Evolutionary conservation across 2,797 vertebrate species (phyloP).

Genomic region (Peromyscus eremicus): DNA sequence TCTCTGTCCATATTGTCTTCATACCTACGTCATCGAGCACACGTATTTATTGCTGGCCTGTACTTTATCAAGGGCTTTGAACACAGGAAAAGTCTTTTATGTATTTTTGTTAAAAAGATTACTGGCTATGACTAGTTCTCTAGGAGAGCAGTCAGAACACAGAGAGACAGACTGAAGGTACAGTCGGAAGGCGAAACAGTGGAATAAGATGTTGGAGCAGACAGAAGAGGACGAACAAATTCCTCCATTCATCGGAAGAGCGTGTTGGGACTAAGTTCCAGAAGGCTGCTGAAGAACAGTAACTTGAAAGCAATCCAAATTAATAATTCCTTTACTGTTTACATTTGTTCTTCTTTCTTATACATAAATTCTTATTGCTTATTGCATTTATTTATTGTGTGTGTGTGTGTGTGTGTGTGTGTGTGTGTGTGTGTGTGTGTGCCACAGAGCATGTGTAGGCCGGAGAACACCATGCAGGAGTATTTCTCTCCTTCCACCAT

Average conservation of each 20-base stretch:
- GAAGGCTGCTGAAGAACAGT: neutral
- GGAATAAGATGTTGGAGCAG: neutral
- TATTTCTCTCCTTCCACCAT: neutral
- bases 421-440: neutral
- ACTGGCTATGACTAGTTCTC: neutral
- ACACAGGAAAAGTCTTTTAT: neutral
- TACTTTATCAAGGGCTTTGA: neutral
- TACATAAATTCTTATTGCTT: neutral
- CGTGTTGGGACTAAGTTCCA: neutral
- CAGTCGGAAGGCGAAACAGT: neutral
- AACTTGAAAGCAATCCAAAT: constrained; percentile 1
- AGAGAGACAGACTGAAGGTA: neutral
- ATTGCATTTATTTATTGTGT: neutral
- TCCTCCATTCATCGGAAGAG: neutral
- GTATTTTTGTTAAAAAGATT: neutral
- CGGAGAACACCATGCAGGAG: neutral
- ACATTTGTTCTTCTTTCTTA: neutral
- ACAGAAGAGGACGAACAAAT: neutral
- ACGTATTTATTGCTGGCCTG: neutral
- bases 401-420: neutral
- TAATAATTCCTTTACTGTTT: neutral
- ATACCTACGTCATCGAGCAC: neutral
- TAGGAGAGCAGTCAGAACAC: neutral
- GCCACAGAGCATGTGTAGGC: neutral
- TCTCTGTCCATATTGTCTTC: neutral